Conservation (phyloP, 2,113 vertebrate species). For the Herpetotheres cachinnans region DNA sequence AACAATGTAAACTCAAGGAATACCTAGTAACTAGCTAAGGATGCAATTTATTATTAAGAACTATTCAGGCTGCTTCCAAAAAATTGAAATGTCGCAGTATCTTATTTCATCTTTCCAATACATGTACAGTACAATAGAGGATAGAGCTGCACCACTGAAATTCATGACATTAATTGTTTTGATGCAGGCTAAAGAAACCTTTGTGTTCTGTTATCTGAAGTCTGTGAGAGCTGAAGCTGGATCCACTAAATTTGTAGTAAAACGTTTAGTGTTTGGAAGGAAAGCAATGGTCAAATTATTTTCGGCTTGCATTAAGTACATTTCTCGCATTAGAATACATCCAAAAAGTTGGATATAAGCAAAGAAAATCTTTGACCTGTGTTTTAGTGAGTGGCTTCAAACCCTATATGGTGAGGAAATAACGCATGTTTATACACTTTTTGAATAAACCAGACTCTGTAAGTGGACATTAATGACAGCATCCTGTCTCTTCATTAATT, state of each 20-base stretch:
- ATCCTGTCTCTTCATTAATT: conserved; percentile 79
- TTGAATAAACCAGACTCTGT: conserved; percentile 78
- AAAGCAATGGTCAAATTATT: conserved; percentile 63
- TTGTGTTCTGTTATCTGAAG: conserved; percentile 55
- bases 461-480: conserved; percentile 79
- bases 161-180: conserved; percentile 56
- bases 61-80: conserved; percentile 70
- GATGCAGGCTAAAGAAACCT: conserved; percentile 55
- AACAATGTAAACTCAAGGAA: conserved; percentile 53
- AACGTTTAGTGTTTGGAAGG: conserved; percentile 45
- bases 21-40: conserved; percentile 63
- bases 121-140: conserved; percentile 64
- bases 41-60: conserved; percentile 61
- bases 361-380: conserved; percentile 65
- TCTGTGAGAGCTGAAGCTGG: conserved; percentile 17
- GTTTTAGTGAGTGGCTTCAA: conserved; percentile 66
- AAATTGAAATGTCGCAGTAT: conserved; percentile 41
- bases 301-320: conserved; percentile 45
- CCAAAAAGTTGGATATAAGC: conserved; percentile 55
- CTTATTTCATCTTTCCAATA: conserved; percentile 70
- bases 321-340: conserved; percentile 57
- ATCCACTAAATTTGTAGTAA: conserved; percentile 56
- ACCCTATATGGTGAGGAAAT: conserved; percentile 58
- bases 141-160: conserved; percentile 71
- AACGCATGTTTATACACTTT: conserved; percentile 76